Evolutionary conservation across 2,888 invertebrate genomes (phyloP), one percentile per base, ranked within the genome.

Genomic region (Elmis aenea): DNA sequence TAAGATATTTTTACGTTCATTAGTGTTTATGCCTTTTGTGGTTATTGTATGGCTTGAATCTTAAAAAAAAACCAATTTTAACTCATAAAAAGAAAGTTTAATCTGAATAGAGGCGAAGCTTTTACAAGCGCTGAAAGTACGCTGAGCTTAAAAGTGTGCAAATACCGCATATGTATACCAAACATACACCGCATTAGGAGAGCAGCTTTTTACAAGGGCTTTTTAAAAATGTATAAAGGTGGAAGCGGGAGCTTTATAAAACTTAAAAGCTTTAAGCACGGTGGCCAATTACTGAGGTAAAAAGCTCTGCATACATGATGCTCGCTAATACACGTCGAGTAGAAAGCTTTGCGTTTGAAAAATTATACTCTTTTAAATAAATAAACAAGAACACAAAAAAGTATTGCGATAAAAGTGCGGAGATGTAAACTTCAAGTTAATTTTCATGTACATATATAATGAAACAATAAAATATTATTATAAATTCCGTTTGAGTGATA

Each of bases 231-330:
- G 66, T 64, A 66, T 66, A 66, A 67, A 66, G 64, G 61, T 59
- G 55, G 59, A 64, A 64, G 62, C 59, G 60, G 54, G 55, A 54
- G 66, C 62, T 59, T 64, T 64, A 61, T 62, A 53, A 57, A 52
- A 57, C 61, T 66, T 68, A 68, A 68, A 67, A 68, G 68, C 68
- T 67, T 62, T 66, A 67, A 67, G 67, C 65, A 62, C 62, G 62
- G 66, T 66, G 67, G 65, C 66, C 68, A 68, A 68, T 68, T 66
- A 66, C 61, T 56, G 58, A 48, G 57, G 63, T 66, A 64, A 65
- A 66, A 65, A 66, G 65, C 64, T 61, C 57, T 64, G 64, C 65
- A 64, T 64, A 64, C 57, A 60, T 60, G 64, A 65, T 64, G 64
- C 52, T 53, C 51, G 44, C 50, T 56, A 56, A 55, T 54, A 51